These are phyloP conservation scores for Desmodus rotundus DNA, from an alignment of 2,113 vertebrate species.

Conservation along the genomic window DNA sequence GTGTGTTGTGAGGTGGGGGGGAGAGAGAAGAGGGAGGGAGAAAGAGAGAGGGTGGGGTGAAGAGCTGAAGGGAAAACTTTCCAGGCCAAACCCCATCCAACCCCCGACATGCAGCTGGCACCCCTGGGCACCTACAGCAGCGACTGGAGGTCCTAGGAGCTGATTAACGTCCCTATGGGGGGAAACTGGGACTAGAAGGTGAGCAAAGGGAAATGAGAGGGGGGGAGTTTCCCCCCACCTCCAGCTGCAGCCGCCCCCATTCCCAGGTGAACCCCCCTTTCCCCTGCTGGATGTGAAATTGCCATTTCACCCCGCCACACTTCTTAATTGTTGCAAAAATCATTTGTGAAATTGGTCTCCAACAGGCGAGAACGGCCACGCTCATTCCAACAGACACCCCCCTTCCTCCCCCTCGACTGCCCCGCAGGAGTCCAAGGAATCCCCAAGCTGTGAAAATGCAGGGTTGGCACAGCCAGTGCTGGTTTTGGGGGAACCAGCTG, in stretches of 20 bases:
- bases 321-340: constrained; percentile 96
- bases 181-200: not conserved
- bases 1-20: not conserved
- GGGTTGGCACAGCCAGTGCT: rapidly evolving
- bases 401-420: not conserved
- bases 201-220: not conserved
- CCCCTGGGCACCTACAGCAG: not conserved
- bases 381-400: constrained; percentile 81
- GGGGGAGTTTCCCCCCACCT: not conserved
- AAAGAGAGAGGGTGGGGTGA: too few relatives aligned
- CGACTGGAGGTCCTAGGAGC: rapidly evolving
- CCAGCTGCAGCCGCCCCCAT: constrained; percentile 72
- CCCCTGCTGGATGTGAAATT: constrained; percentile 91
- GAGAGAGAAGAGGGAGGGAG: not conserved
- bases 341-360: constrained; percentile 96
- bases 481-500: not conserved
- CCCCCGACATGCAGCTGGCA: too few relatives aligned
- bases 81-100: not conserved
- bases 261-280: constrained; percentile 85
- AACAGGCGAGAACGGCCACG: constrained; percentile 86
- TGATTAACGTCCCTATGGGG: not conserved
- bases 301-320: constrained; percentile 96
- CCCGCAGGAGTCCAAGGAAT: not conserved
- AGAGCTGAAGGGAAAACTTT: not conserved
- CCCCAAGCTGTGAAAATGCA: not conserved